Evolutionary conservation across 2,797 vertebrate species (phyloP).

Genomic region (Gephyroberyx darwinii): DNA sequence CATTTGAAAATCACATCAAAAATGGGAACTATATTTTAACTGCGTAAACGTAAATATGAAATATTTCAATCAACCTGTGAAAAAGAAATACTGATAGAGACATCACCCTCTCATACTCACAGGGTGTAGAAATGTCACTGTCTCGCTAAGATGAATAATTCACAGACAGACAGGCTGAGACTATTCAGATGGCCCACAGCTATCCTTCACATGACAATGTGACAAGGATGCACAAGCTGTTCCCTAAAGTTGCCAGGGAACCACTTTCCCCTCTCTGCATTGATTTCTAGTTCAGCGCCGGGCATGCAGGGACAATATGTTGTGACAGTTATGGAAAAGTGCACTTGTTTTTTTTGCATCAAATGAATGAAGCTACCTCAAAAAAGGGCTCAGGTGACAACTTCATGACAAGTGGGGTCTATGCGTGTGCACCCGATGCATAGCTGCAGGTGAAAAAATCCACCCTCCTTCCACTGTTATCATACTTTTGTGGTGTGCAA

Average conservation of each 20-base stretch:
- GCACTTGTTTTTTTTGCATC: background rate
- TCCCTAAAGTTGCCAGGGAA: conserved; percentile 68
- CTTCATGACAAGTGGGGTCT: background rate
- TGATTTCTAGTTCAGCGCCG: conserved; percentile 48
- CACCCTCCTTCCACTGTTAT: no score
- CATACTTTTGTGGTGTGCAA: no score
- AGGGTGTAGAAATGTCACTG: conserved; percentile 64
- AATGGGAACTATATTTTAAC: conserved; percentile 13
- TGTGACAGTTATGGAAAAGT: conserved; percentile 43
- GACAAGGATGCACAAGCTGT: conserved; percentile 74
- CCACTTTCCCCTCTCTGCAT: conserved; percentile 40
- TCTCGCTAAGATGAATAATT: conserved; percentile 77
- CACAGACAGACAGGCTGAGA: conserved; percentile 67
- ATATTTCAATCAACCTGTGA: conserved; percentile 45
- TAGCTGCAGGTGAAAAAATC: background rate
- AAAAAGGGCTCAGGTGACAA: conserved; percentile 1
- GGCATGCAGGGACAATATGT: conserved; percentile 33
- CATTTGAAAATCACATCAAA: conserved; percentile 15
- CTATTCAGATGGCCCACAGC: conserved; percentile 63
- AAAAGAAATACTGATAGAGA: conserved; percentile 43
- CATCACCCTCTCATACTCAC: conserved; percentile 50
- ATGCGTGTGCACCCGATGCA: background rate
- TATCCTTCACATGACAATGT: conserved; percentile 65
- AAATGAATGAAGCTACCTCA: conserved; percentile 9
- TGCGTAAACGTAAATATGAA: conserved; percentile 41